Base-by-base conservation (phyloP, 2,888 invertebrate genomes). In the Lycophotia porphyrea region DNA sequence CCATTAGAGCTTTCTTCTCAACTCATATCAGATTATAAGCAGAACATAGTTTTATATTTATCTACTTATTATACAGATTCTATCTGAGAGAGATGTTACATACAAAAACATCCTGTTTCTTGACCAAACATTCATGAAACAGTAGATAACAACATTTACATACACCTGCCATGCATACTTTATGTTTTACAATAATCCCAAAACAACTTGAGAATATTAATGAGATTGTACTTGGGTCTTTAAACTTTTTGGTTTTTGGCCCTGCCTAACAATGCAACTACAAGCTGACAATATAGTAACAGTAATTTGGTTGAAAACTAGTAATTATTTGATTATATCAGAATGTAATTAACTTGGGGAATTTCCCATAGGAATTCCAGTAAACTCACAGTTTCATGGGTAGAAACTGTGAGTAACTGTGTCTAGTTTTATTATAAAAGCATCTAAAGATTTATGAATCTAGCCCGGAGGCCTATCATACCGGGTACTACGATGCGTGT, bases 401-500 rank as follows among this genome's bases (percentile, higher is more conserved):
- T 5, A 36, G 52, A 61, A 70, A 61, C 61, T 66, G 47, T n/a
- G n/a, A n/a, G n/a, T n/a, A 76, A 65, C 39, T 61, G 47, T 21
- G 27, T 15, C 5, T 8, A n/a, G 31, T 47, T 44, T 66, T 42
- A 55, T 5, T 34, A 52, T 60, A n/a, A 44, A 18, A 58, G 61
- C 15, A 66, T 60, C 27, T 64, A 21, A 44, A 71, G 9, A 47
- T 0, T 31, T 18, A 80, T 76, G 81, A 85, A 84, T 68, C 80
- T 77, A 87, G 89, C 87, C 84, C 94, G 70, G 58, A 80, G 67
- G 31, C 65, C 70, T 79, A 76, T 68, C 88, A 74, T 74, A 98
- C 98, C 97, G 97, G 87, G 97, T 97, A 89, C 97, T 98, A 78
- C 98, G 95, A 89, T 97, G 97, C 47, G 97, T 97, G 89, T 97